Evolutionary conservation across 2,797 vertebrate species (phyloP).

Genomic region (Sardinella longiceps): DNA sequence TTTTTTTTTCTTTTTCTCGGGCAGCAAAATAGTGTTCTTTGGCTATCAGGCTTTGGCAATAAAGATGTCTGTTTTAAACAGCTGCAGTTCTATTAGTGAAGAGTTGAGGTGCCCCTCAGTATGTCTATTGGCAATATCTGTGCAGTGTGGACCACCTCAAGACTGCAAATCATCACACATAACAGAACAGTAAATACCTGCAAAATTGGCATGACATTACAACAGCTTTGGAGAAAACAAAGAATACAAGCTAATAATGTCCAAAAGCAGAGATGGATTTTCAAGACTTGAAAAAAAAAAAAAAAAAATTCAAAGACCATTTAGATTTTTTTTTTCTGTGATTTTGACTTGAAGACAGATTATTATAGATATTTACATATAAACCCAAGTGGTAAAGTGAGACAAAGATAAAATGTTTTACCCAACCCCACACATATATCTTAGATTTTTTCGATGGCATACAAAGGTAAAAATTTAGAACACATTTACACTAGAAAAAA

Average conservation of each 20-base stretch:
- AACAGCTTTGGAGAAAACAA: conserved; percentile 19
- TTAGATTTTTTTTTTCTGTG: conserved; percentile 50
- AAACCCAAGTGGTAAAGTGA: conserved; percentile 75
- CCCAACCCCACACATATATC: conserved; percentile 74
- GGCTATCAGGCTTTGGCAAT: conserved; percentile 94
- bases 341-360: conserved; percentile 67
- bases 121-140: conserved; percentile 60
- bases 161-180: conserved; percentile 49
- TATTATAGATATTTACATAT: conserved; percentile 78
- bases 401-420: conserved; percentile 74
- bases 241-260: conserved; percentile 3
- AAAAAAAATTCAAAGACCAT: conserved; percentile 45
- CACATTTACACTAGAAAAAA: conserved; percentile 88
- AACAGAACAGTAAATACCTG: conserved; percentile 72
- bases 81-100: conserved; percentile 76
- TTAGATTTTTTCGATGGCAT: conserved; percentile 74
- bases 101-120: conserved; percentile 60
- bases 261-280: conserved; percentile 11
- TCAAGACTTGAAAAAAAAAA: conserved; percentile 23
- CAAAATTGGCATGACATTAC: conserved; percentile 78
- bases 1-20: conserved; percentile 68
- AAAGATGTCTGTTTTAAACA: conserved; percentile 71
- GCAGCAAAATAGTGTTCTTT: conserved; percentile 91
- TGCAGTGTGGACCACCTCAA: conserved; percentile 53
- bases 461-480: conserved; percentile 93